These are phyloP conservation scores for Amyelois transitella DNA, from an alignment of 1,140 invertebrate species.

Conservation along the genomic window DNA sequence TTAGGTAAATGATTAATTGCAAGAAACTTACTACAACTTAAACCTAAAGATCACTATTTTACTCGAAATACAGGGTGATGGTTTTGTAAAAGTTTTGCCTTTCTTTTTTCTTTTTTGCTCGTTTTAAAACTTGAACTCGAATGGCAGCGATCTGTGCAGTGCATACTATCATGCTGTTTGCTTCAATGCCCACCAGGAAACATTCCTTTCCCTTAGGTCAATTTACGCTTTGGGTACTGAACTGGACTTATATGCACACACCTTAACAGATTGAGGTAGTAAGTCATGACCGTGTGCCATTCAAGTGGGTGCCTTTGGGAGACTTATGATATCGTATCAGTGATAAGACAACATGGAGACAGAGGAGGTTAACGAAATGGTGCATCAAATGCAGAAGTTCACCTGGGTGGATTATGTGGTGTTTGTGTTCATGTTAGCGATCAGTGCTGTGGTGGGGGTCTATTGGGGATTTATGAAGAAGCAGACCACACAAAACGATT, in stretches of 20 bases:
- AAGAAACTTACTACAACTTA: too few species aligned
- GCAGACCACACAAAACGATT: conserved; percentile 77
- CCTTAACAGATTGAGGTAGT: conserved; percentile 50
- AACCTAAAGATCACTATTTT: too few species aligned
- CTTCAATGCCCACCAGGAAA: too few species aligned
- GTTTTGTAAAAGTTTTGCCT: too few species aligned
- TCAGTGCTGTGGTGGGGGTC: conserved; percentile 80
- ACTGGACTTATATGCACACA: background rate
- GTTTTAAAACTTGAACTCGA: too few species aligned
- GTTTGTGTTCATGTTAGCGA: conserved; percentile 81
- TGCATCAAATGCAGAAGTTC: conserved; percentile 76
- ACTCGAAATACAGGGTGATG: too few species aligned
- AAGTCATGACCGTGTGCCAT: conserved; percentile 35
- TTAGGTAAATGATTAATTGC: too few species aligned
- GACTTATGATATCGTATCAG: conserved; percentile 12
- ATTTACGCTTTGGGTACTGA: too few species aligned
- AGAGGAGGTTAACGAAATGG: conserved; percentile 34
- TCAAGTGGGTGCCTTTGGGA: conserved; percentile 38
- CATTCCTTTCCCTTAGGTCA: too few species aligned
- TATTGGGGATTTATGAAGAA: conserved; percentile 83
- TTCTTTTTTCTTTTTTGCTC: too few species aligned
- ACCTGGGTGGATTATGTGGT: conserved; percentile 80
- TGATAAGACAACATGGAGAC: conserved; percentile 29
- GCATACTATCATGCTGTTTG: too few species aligned
- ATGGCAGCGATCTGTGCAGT: too few species aligned